These are phyloP conservation scores for Drosophila kikkawai DNA, from an alignment of 1,140 invertebrate genomes.

Conservation along the genomic window DNA sequence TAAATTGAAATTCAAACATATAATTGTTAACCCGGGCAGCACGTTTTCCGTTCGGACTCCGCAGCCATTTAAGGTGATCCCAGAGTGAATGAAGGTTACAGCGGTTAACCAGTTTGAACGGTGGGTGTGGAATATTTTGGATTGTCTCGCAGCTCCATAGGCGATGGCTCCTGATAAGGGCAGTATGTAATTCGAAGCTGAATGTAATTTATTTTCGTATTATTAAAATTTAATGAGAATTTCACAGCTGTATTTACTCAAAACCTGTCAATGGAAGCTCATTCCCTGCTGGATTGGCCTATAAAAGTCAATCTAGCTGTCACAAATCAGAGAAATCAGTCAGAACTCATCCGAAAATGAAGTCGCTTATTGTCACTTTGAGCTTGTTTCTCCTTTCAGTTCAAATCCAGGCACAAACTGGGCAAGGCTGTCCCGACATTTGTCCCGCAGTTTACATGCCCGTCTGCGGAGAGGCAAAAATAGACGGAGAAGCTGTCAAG, in stretches of 20 bases:
- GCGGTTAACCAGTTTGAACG: constrained; percentile 33
- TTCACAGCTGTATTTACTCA: constrained; percentile 25
- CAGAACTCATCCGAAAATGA: constrained; percentile 20
- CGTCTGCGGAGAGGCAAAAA: constrained; percentile 24
- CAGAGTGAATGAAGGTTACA: constrained; percentile 30
- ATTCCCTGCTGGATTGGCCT: constrained; percentile 1
- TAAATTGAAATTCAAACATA: constrained; percentile 62
- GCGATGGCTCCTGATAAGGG: constrained; percentile 12
- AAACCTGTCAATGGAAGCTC: background rate
- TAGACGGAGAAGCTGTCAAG: background rate
- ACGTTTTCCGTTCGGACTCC: constrained; percentile 27
- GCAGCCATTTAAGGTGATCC: constrained; percentile 28
- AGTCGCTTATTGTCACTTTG: constrained; percentile 1
- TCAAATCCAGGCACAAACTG: background rate
- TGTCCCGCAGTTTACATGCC: constrained; percentile 22
- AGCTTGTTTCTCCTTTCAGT: background rate
- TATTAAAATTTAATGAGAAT: background rate
- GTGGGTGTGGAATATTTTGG: constrained; percentile 41
- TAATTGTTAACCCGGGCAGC: constrained; percentile 49
- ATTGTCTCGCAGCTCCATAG: constrained; percentile 8
- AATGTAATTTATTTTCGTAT: background rate
- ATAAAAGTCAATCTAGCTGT: constrained; percentile 17
- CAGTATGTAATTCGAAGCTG: constrained; percentile 4
- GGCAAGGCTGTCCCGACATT: background rate
- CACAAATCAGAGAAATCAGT: constrained; percentile 11